Base-by-base conservation (phyloP, 2,797 vertebrate species). In the Tokudaia tokunoshimensis region DNA sequence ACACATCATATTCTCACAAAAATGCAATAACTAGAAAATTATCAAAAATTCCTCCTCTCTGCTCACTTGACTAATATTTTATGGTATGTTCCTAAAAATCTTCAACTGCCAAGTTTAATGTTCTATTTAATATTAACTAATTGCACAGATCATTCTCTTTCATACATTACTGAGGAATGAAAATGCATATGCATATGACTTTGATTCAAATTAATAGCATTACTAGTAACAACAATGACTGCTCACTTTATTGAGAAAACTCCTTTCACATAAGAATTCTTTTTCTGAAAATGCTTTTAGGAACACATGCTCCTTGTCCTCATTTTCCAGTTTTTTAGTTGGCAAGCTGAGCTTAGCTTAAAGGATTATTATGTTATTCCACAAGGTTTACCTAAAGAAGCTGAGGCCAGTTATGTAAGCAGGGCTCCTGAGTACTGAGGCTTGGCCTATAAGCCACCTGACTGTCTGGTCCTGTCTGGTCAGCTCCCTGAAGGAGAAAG, bases 191-290 rank as follows among this genome's bases (percentile, higher is more conserved):
- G 72, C 15, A 52, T 9, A 65, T 59, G 29, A 5, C 13, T 63
- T 1, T 34, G 90, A 15, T 81, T 76, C 50, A 6, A 47, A 89
- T 29, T 70, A 91, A 9, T 34, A 83, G 1, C 57, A 61, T 3
- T 34, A 41, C 15, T 55, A 29, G 19, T 55, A 83, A 17, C 52
- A 74, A 76, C 44, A 72, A 79, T 80, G 63, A 70, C n/a, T 81
- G 61, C 20, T 70, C 37, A 90, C 81, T 95, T 93, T 29, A 59
- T n/a, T 90, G 14, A 87, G 44, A 92, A 59, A 26, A 87, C 14
- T 14, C 11, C 17, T 84, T 67, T 79, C 47, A 13, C 34, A 17
- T 65, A 34, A 9, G 1, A 50, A 31, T 86, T 63, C n/a, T 88
- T 70, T 81, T 81, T 47, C 15, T 83, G 70, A 61, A 20, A 44